Base-by-base conservation (phyloP, 2,797 vertebrate genomes). In the Oreochromis grahami region DNA sequence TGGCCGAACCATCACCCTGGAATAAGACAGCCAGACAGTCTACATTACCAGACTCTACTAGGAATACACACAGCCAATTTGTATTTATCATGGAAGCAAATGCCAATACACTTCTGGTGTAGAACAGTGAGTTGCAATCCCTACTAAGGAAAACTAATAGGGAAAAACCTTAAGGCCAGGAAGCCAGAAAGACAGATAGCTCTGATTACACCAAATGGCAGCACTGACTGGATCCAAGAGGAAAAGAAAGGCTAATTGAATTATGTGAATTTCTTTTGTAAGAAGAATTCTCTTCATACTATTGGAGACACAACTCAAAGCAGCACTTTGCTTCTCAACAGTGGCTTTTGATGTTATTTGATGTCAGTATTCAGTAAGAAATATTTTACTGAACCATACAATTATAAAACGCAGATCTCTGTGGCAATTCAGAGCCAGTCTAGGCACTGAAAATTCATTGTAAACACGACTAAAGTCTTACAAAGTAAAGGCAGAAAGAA, bases 111-210 rank as follows among this genome's bases (percentile, higher is more conserved):
- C 74, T 86, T 81, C 51, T 84, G 74, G 51, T 76, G 43, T 29
- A 10, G 52, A 86, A 82, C 63, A 65, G 50, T 43, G 70, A 83
- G 86, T 76, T 85, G 82, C 88, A 80, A 87, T 91, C 85, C 17
- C 77, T 85, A 72, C 77, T 4, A 78, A 81, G 74, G 90, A 86
- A 90, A 85, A 87, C 58, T 84, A 86, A 80, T 84, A 77, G 87
- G 50, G 88, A 91, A 86, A 85, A 82, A 77, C 85, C 87, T 80
- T 17, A 81, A 80, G 86, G 84, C 60, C 56, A 80, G 70, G 38
- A 80, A 85, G 87, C 52, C 87, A 91, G 82, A 38, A 84, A 93
- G 93, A 94, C 82, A 52, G 90, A 95, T 89, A 56, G 78, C 82
- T 63, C 85, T 88, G 91, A 94, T 94, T 93, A 90, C 58, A 81